Evolutionary conservation across 2,888 invertebrate genomes (phyloP).

Genomic region (Strigamia crassipes): DNA sequence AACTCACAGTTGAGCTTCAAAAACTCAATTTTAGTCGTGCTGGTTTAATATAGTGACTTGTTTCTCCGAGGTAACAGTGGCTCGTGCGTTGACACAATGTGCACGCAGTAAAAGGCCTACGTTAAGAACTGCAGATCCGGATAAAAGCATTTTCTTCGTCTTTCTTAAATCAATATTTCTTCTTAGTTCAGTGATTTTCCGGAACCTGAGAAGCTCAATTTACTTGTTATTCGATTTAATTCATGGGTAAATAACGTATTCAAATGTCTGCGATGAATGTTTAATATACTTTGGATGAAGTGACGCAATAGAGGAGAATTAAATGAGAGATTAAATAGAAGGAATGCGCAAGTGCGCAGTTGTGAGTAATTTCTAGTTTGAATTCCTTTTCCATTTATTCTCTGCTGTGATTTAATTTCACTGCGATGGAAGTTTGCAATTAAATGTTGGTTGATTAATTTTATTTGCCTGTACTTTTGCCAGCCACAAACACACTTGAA

Average conservation of each 20-base stretch:
- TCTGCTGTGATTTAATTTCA: constrained; percentile 20
- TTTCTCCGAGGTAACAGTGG: no score
- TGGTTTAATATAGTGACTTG: no score
- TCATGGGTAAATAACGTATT: background rate
- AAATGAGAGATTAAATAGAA: background rate
- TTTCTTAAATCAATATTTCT: no score
- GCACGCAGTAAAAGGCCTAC: no score
- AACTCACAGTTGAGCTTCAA: no score
- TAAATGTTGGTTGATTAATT: background rate
- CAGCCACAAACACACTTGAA: background rate
- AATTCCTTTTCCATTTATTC: constrained; percentile 22
- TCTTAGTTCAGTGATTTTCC: background rate
- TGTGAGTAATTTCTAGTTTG: background rate
- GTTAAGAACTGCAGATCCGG: no score
- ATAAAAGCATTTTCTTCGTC: no score
- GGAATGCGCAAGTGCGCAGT: constrained; percentile 18
- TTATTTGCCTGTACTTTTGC: background rate
- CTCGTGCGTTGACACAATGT: no score
- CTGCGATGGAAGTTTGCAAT: background rate
- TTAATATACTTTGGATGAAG: constrained; percentile 1
- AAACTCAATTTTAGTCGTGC: no score
- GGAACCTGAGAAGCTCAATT: background rate
- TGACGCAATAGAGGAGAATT: background rate
- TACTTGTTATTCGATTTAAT: background rate
- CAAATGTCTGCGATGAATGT: background rate